Conservation (phyloP, 2,113 vertebrate species). For the Desmodus rotundus region DNA sequence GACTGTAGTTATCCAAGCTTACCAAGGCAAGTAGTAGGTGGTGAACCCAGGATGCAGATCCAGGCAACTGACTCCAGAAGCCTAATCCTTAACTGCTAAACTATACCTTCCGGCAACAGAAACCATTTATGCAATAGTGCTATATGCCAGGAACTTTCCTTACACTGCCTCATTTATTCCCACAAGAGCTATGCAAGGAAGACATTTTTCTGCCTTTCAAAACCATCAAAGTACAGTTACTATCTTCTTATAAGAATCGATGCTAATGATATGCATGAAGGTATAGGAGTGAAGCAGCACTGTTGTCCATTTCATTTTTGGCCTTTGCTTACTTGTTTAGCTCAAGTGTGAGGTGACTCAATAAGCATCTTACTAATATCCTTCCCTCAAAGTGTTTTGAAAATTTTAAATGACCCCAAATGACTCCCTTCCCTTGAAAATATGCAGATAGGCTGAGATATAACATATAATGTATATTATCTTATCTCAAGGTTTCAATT, state of each 20-base stretch:
- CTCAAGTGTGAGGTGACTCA: not conserved
- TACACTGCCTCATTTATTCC: constrained; percentile 8
- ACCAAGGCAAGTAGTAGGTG: not conserved
- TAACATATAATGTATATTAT: not conserved
- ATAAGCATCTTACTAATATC: constrained; percentile 31
- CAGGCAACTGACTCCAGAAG: not conserved
- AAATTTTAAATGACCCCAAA: constrained; percentile 4
- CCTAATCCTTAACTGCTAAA: not conserved
- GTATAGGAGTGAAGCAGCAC: not conserved
- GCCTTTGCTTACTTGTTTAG: not conserved
- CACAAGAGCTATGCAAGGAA: constrained; percentile 19
- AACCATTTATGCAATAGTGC: not conserved
- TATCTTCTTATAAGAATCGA: not conserved
- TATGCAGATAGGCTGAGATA: constrained; percentile 25
- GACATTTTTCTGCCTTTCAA: constrained; percentile 25
- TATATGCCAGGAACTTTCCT: not conserved
- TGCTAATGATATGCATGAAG: not conserved
- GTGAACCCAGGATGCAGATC: not conserved
- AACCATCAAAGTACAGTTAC: constrained; percentile 7
- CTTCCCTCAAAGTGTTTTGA: not conserved
- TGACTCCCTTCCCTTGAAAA: not conserved
- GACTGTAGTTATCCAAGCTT: not conserved
- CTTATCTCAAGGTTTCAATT: constrained; percentile 52
- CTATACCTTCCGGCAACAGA: not conserved
- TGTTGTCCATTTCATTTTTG: not conserved